Conservation (phyloP, 1,140 invertebrate species). For the Drosophila trapezifrons region DNA sequence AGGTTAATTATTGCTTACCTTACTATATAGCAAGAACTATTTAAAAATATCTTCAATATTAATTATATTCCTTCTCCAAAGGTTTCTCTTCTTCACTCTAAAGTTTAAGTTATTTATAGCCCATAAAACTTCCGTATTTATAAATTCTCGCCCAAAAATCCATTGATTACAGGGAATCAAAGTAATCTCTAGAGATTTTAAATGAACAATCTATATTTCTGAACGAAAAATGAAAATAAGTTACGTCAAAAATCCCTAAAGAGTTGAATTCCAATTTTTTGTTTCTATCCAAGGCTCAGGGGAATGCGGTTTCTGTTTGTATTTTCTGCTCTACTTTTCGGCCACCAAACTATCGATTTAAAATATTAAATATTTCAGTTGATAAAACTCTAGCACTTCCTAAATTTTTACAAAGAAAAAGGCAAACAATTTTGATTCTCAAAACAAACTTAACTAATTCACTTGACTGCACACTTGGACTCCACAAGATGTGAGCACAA, state of each 20-base stretch:
- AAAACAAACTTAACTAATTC: not conserved
- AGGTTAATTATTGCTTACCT: not conserved
- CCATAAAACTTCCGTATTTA: not conserved
- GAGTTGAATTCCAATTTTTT: not conserved
- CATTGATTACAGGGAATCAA: not conserved
- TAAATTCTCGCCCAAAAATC: not conserved
- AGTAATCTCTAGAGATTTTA: not conserved
- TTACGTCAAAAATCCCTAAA: too few species aligned
- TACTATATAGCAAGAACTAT: not conserved
- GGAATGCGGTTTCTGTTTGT: not conserved
- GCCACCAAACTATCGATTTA: not conserved
- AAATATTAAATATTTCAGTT: not conserved
- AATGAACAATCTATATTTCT: not conserved
- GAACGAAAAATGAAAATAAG: not conserved
- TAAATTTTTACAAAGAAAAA: not conserved
- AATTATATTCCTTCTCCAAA: not conserved
- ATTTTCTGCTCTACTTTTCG: not conserved
- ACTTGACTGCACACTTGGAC: slow-evolving; percentile 3
- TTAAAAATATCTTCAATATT: not conserved
- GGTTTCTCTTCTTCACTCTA: too few species aligned
- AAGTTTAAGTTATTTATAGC: not conserved
- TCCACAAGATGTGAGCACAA: too few species aligned
- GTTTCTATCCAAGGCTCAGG: not conserved
- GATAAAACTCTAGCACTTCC: not conserved
- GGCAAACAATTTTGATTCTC: not conserved